Conservation (phyloP, 2,113 vertebrate genomes). For the Plotosus lineatus region DNA sequence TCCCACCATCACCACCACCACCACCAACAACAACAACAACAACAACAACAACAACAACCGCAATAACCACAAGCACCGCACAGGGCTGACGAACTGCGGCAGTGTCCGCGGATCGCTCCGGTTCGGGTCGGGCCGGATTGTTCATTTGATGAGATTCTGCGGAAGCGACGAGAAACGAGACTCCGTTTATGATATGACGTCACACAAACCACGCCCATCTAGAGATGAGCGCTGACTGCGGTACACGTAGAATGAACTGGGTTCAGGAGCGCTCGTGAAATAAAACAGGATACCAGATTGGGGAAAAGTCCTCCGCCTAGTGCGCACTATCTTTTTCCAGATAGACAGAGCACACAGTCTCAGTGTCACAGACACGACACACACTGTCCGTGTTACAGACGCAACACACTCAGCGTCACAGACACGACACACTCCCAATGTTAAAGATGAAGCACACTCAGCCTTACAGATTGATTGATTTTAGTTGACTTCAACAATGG, state of each 20-base stretch:
- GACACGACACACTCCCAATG: no score
- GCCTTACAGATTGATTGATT: no score
- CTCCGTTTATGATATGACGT: constrained; percentile 14
- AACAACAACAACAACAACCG: background rate
- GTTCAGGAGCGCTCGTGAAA: background rate
- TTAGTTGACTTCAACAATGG: no score
- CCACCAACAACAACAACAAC: background rate
- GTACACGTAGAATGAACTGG: constrained; percentile 7
- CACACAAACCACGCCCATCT: background rate
- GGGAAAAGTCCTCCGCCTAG: background rate
- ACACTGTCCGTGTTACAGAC: no score
- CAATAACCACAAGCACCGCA: background rate
- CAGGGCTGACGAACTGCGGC: background rate
- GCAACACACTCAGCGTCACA: no score
- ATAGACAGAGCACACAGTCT: no score
- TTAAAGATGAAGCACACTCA: no score
- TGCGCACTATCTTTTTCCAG: no score
- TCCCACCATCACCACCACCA: background rate
- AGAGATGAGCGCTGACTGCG: background rate
- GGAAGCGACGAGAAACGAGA: background rate
- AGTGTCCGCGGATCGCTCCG: background rate
- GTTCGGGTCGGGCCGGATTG: background rate
- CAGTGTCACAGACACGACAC: no score
- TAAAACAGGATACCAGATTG: background rate
- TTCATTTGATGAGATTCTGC: constrained; percentile 12